Conservation (phyloP, 2,888 invertebrate genomes). For the Morinoia aosen region DNA sequence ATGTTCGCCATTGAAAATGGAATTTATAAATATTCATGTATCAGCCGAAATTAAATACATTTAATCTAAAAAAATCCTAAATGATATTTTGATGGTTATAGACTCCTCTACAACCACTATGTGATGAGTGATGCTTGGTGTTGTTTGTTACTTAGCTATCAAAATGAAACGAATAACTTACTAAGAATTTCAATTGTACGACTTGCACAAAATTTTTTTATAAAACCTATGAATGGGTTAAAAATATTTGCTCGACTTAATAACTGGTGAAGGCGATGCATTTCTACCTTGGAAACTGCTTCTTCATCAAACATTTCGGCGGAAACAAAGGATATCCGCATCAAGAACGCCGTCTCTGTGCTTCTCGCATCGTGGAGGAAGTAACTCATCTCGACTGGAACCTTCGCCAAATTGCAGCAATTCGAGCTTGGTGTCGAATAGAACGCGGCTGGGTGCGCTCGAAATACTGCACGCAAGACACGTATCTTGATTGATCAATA, state of each 20-base stretch:
- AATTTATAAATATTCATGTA: too few relatives aligned
- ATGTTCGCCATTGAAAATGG: neutral
- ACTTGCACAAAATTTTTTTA: neutral
- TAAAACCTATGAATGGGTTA: neutral
- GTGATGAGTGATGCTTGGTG: neutral
- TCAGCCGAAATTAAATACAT: too few relatives aligned
- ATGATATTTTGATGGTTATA: too few relatives aligned
- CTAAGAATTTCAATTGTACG: neutral
- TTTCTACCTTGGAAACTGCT: neutral
- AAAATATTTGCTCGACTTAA: neutral
- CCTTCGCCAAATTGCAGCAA: conserved; percentile 3
- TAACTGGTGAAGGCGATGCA: neutral
- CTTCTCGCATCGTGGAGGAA: neutral
- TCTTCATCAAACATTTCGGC: neutral
- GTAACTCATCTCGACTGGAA: neutral
- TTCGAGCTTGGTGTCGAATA: conserved; percentile 16
- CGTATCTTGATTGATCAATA: conserved; percentile 43
- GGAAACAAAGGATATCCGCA: neutral
- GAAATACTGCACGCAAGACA: conserved; percentile 25
- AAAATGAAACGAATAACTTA: neutral
- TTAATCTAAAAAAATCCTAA: too few relatives aligned
- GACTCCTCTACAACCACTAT: too few relatives aligned
- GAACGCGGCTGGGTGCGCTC: neutral
- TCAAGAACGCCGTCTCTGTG: neutral
- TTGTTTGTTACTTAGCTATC: neutral